Evolutionary conservation across 2,888 invertebrate genomes (phyloP).

Genomic region (Sarcophaga caerulescens): DNA sequence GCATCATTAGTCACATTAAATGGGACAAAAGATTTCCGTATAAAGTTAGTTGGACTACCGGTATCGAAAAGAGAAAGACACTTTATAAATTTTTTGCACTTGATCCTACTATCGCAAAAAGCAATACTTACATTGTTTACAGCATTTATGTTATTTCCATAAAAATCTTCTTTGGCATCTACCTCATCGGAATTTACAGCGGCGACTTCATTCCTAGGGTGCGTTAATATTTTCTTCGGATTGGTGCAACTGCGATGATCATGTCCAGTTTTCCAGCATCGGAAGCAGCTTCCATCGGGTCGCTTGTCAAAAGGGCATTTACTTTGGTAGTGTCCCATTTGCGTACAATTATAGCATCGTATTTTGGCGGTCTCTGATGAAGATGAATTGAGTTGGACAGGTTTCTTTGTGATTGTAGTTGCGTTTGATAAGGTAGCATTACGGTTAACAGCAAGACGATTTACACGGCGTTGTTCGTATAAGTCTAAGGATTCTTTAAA

Average conservation of each 20-base stretch:
- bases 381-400: not conserved
- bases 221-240: conserved; percentile 38
- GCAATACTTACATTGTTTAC: conserved; percentile 57
- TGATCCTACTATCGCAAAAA: conserved; percentile 40
- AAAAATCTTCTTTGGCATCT: conserved; percentile 11
- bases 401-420: not conserved
- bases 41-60: conserved; percentile 56
- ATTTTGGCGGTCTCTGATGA: not conserved
- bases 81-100: conserved; percentile 44
- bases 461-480: conserved; percentile 46
- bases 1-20: conserved; percentile 1
- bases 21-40: conserved; percentile 34
- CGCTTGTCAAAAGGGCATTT: conserved; percentile 49
- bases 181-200: not conserved
- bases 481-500: conserved; percentile 53
- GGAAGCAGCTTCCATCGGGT: conserved; percentile 53
- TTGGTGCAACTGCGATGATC: conserved; percentile 56
- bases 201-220: not conserved
- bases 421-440: not conserved
- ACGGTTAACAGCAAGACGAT: not conserved
- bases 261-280: conserved; percentile 49
- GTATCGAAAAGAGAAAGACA: conserved; percentile 58
- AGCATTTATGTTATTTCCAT: conserved; percentile 7
- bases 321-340: conserved; percentile 41
- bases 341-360: conserved; percentile 42